Conservation (phyloP, 2,888 invertebrate genomes). For the Choristoneura rosaceana region DNA sequence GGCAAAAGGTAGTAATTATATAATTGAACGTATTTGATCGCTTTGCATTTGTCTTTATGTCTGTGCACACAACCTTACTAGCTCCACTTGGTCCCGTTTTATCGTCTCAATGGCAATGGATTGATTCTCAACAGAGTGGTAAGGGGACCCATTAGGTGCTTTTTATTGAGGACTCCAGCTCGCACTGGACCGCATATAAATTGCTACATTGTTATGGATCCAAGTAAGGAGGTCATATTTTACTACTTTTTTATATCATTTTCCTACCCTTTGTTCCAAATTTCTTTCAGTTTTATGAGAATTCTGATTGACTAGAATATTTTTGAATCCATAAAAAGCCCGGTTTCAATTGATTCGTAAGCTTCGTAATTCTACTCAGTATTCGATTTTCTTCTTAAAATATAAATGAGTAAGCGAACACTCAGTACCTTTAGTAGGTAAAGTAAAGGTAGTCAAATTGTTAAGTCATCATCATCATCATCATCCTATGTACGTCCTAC, state of each 20-base stretch:
- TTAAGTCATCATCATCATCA: too few species aligned
- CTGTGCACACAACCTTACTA: constrained; percentile 17
- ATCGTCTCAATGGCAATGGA: constrained; percentile 55
- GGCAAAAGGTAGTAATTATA: too few species aligned
- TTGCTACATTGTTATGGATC: constrained; percentile 38
- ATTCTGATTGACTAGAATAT: neutral
- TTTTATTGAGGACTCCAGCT: constrained; percentile 47
- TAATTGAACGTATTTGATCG: too few species aligned
- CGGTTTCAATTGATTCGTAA: neutral
- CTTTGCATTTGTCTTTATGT: neutral
- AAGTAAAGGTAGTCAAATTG: too few species aligned
- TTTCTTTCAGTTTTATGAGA: constrained; percentile 5
- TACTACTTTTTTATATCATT: constrained; percentile 23
- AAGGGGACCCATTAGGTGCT: constrained; percentile 50
- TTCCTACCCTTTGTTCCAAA: constrained; percentile 1
- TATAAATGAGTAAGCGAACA: too few species aligned
- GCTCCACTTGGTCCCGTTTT: constrained; percentile 46
- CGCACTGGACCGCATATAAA: constrained; percentile 40
- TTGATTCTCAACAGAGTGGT: constrained; percentile 57
- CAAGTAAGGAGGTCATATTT: constrained; percentile 21
- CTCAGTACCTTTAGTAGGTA: too few species aligned
- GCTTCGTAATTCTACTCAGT: neutral
- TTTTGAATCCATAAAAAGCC: neutral
- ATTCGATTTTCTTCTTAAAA: neutral
- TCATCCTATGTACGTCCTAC: too few species aligned